Evolutionary conservation across 2,888 invertebrate species (phyloP).

Genomic region (Blastobasis lacticolella): DNA sequence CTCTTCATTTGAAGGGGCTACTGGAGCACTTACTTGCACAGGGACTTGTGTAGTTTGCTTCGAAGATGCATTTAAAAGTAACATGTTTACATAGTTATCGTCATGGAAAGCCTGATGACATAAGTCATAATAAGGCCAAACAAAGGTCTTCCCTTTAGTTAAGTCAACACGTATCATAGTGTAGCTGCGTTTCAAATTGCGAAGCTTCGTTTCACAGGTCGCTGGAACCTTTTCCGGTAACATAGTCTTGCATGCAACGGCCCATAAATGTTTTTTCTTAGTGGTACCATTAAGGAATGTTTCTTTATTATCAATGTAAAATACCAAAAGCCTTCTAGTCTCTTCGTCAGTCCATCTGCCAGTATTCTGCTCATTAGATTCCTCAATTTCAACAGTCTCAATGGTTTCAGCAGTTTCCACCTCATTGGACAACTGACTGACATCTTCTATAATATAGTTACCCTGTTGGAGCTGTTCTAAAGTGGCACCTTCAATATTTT

Average conservation of each 20-base stretch:
- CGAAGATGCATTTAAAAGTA: no score
- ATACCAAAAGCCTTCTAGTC: constrained; percentile 43
- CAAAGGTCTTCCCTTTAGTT: constrained; percentile 28
- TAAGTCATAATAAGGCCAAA: constrained; percentile 44
- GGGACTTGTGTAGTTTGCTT: no score
- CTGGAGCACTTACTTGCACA: not conserved
- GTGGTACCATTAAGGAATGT: constrained; percentile 41
- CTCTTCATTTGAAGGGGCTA: constrained; percentile 14
- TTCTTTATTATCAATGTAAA: constrained; percentile 59
- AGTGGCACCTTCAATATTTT: constrained; percentile 12
- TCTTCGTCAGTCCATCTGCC: constrained; percentile 49
- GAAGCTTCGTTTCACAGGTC: constrained; percentile 43
- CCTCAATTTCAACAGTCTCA: not conserved
- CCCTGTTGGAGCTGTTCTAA: constrained; percentile 20
- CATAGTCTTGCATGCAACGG: constrained; percentile 59
- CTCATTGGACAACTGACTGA: constrained; percentile 1
- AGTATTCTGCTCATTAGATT: constrained; percentile 16
- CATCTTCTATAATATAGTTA: constrained; percentile 19
- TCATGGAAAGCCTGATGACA: constrained; percentile 56
- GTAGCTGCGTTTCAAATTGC: constrained; percentile 40
- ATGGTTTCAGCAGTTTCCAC: not conserved
- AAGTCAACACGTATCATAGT: constrained; percentile 29
- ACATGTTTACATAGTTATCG: constrained; percentile 15
- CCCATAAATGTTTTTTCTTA: constrained; percentile 51
- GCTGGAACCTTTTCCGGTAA: constrained; percentile 38